phyloP scores from a whole-genome alignment of 2,888 invertebrate genomes.

The Noctua fimbriata region DNA sequence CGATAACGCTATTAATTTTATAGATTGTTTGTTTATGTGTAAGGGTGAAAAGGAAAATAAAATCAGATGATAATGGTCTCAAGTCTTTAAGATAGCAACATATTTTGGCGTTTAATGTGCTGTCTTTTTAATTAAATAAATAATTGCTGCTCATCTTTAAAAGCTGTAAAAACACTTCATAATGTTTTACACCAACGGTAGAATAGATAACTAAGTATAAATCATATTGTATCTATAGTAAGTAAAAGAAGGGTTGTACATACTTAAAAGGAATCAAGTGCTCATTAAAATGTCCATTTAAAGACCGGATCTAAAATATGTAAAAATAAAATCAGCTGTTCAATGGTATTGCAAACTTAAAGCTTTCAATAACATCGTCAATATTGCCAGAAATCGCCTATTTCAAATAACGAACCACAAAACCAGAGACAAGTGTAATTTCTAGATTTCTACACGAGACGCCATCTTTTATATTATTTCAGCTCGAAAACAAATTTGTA shows the following conservation, averaged over 20 bases:
- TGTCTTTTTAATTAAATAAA: not conserved
- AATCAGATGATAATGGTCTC: conserved; percentile 42
- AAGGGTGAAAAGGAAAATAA: conserved; percentile 26
- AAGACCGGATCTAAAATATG: not conserved
- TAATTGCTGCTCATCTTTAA: not conserved
- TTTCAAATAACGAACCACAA: not conserved
- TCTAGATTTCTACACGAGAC: conserved; percentile 1
- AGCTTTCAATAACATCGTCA: not conserved
- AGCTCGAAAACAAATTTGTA: conserved; percentile 4
- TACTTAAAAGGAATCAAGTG: not conserved
- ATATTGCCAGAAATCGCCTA: not conserved
- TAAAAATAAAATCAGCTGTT: not conserved
- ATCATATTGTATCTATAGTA: not conserved
- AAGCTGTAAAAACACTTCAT: not conserved
- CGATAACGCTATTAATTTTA: conserved; percentile 58
- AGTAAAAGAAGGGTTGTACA: not conserved
- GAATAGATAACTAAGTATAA: not conserved
- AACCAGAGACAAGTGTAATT: conserved; percentile 10
- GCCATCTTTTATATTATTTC: conserved; percentile 3
- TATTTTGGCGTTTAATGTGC: not conserved
- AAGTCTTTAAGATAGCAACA: not conserved
- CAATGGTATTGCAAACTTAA: not conserved
- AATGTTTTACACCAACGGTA: not conserved
- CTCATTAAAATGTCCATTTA: not conserved
- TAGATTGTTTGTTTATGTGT: conserved; percentile 47